A percentile compares a stretch with the other conserved stretches of the same genome.
phyloP scores from a whole-genome alignment of 2,113 vertebrate genomes.

The Mus musculus region DNA sequence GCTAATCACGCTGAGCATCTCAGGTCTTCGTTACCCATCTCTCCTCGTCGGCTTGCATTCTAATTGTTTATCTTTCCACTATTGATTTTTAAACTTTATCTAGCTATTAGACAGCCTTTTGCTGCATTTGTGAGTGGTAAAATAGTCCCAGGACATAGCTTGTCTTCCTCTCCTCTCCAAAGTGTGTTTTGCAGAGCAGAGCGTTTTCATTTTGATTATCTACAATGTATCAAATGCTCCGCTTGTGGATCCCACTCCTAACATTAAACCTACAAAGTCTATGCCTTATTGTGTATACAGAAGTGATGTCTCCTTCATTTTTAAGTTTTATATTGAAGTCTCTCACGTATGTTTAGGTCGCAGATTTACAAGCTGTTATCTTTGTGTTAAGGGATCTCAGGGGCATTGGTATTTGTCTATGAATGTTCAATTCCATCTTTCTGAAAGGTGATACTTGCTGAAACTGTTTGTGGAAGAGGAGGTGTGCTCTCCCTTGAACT shows the following conservation, averaged over 20 bases:
- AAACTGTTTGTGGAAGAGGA: neutral
- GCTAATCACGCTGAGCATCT: neutral
- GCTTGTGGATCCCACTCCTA: neutral
- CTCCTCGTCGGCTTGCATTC: neutral
- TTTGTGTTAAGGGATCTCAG: neutral
- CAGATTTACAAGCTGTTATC: neutral
- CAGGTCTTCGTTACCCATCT: neutral
- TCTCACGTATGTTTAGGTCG: neutral
- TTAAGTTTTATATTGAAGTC: neutral
- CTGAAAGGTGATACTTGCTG: neutral
- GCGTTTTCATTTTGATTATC: conserved; percentile 23
- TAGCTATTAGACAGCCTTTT: neutral
- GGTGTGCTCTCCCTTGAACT: neutral
- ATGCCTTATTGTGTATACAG: neutral
- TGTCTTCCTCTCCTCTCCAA: neutral
- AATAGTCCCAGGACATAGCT: neutral
- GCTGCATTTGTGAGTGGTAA: neutral
- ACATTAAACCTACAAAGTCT: neutral
- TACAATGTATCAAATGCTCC: neutral
- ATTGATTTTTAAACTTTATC: neutral
- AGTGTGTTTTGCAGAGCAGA: conserved; percentile 10
- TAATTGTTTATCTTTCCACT: neutral
- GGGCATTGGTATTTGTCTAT: neutral
- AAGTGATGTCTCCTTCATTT: neutral
- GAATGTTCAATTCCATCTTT: neutral